Base-by-base conservation (phyloP, 2,797 vertebrate species). In the Huso huso region DNA sequence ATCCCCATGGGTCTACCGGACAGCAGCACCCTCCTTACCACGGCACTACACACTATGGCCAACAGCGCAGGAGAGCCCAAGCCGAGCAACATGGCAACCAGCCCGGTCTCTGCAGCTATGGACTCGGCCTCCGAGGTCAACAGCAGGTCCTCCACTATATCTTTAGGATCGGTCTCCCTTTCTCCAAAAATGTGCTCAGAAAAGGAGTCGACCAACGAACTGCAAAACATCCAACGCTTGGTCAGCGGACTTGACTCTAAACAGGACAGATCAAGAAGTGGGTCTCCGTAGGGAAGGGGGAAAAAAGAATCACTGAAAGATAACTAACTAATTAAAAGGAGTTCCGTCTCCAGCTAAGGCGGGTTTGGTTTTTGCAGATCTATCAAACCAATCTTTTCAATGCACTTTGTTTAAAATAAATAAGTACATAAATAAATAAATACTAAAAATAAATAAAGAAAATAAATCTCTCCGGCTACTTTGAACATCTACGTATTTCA, bases 161-260 rank as follows among this genome's bases (percentile, higher is more conserved):
- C 94, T 23, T 93, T 93, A n/a, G 88, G 93, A 48, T 94, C 93
- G 1, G 84, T 92, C 6, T 93, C 95, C 2, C 72, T 94, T 74
- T 96, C 96, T 7, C 95, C 95, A 65, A 98, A 97, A 73, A 84
- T 92, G 70, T 88, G 91, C 67, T 73, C 87, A 0, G 93, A 96
- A 70, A 96, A 96, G 67, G 95, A 96, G 73, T 86, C 89, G 11
- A 89, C 91, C 74, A 96, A 90, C 78, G 95, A 99, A 84, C 88
- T 98, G 66, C 95, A 97, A 73, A 98, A 90, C 78, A 99, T 99
- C 81, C 96, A 99, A 83, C 93, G 96, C 65, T 79, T 99, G 77
- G 96, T 99, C 82, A 98, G 96, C 0, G 95, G 96, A 81, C 88
- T 98, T 53, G 94, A 98, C 57, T 87, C 94, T 48, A 93, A 92